These are phyloP conservation scores for Buphagus erythrorhynchus DNA, from an alignment of 2,797 vertebrate genomes.

Conservation along the genomic window DNA sequence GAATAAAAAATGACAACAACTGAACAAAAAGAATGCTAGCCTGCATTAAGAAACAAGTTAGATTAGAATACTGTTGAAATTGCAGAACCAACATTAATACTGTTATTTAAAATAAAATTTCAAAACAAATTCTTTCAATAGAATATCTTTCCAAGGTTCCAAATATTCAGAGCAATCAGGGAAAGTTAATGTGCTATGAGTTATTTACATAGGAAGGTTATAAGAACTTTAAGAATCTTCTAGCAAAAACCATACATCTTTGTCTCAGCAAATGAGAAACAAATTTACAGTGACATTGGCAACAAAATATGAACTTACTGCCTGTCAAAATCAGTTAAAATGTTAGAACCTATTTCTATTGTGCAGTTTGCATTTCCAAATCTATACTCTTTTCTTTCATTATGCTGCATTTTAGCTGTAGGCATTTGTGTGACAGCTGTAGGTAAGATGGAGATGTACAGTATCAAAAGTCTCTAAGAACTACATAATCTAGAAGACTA, in stretches of 20 bases:
- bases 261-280: neutral
- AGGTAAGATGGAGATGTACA: neutral
- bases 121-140: neutral
- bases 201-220: neutral
- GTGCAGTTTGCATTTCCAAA: neutral
- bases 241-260: neutral
- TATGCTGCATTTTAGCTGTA: neutral
- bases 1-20: neutral
- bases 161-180: neutral
- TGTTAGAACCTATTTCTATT: neutral
- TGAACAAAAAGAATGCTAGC: neutral
- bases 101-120: neutral
- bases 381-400: neutral
- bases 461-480: neutral
- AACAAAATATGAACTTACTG: neutral
- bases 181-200: neutral
- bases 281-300: neutral
- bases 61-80: neutral
- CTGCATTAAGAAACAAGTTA: neutral
- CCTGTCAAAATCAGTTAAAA: slow-evolving; percentile 7
- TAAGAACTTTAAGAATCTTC: neutral
- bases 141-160: neutral
- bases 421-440: neutral
- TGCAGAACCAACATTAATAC: neutral
- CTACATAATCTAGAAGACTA: neutral